Evolutionary conservation across 2,797 vertebrate genomes (phyloP), one percentile per base, ranked within the genome.

Genomic region (Scleropages formosus): DNA sequence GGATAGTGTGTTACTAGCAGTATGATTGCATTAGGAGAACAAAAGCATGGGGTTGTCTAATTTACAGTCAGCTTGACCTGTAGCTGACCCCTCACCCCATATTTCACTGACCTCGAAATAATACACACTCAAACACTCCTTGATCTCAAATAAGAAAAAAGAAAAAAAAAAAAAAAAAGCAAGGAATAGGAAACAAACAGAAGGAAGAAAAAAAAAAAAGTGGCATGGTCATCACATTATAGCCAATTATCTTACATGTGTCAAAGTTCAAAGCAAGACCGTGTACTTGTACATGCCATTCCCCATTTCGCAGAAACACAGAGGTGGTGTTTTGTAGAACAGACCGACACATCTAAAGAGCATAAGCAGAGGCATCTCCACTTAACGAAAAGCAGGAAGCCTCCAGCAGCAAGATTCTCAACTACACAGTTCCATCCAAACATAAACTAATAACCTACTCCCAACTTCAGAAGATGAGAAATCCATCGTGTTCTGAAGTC

Each of bases 181-280:
- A 44, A 53, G 47, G 75, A 56, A 44, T 22, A 61, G n/a, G 31
- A 58, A 24, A 13, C 16, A 12, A 24, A 26, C n/a, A n/a, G n/a
- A n/a, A n/a, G n/a, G n/a, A n/a, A n/a, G n/a, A n/a, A n/a, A n/a
- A n/a, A n/a, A n/a, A n/a, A n/a, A n/a, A n/a, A n/a, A n/a, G n/a
- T n/a, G n/a, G n/a, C n/a, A n/a, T n/a, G n/a, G n/a, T n/a, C n/a
- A 90, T 88, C 85, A 88, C 90, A 88, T 87, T 87, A 80, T 74
- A 74, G 80, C 73, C 90, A 88, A 88, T 75, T 77, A n/a, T 56
- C 27, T 24, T 63, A 49, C 22, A 47, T 46, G 59, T 39, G 39
- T 16, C 44, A 11, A 56, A 44, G 26, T 62, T 31, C 13, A 74
- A n/a, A 59, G 71, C 8, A 16, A 53, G n/a, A n/a, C n/a, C n/a